Conservation (phyloP, 2,888 invertebrate species). For the Lepidocyrtinus sp. region DNA sequence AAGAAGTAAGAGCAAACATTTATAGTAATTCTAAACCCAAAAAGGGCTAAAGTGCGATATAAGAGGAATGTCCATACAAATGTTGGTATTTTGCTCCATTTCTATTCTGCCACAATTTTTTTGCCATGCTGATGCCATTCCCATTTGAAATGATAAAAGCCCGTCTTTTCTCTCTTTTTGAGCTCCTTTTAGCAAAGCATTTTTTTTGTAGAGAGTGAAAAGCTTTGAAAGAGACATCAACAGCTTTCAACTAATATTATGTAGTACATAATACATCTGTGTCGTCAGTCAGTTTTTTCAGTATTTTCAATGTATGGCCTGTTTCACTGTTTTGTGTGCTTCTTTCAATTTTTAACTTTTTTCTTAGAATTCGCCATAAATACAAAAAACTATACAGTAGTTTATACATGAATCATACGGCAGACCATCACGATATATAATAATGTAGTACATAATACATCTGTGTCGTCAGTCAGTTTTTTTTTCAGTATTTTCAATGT, state of each 20-base stretch:
- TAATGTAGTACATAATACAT: conserved; percentile 34
- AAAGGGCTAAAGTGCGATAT: too few relatives aligned
- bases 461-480: conserved; percentile 6
- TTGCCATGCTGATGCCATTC: conserved; percentile 20
- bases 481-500: not conserved
- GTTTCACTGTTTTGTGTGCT: not conserved
- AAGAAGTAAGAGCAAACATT: conserved; percentile 26
- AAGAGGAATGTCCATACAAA: not conserved
- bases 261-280: conserved; percentile 28
- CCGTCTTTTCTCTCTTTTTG: conserved; percentile 1
- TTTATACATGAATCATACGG: conserved; percentile 44
- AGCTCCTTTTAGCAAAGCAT: not conserved
- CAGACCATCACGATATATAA: conserved; percentile 31
- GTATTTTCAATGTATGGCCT: not conserved
- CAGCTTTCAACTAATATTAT: conserved; percentile 36
- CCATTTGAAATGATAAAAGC: conserved; percentile 50
- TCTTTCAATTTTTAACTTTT: conserved; percentile 10
- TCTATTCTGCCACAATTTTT: not conserved
- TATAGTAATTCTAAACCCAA: not conserved
- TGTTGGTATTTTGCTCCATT: not conserved
- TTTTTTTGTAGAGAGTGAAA: conserved; percentile 45
- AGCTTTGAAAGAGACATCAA: conserved; percentile 56
- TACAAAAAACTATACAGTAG: too few relatives aligned
- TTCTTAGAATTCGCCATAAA: not conserved
- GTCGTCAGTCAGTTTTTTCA: conserved; percentile 9